Conservation (phyloP, 2,888 invertebrate genomes). For the Chydorus sphaericus region DNA sequence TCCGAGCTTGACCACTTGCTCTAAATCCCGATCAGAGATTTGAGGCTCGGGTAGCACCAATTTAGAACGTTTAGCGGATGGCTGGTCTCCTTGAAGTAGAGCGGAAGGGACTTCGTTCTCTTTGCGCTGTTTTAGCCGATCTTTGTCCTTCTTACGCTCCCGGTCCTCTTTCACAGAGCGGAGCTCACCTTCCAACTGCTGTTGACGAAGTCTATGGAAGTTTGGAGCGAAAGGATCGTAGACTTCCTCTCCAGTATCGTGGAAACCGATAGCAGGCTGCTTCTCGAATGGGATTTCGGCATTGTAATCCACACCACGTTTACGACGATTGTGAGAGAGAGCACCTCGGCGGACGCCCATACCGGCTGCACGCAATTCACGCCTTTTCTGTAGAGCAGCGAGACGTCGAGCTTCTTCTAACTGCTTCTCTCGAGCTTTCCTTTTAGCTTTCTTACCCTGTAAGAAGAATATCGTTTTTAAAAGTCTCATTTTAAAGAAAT, state of each 20-base stretch:
- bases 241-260: slow-evolving; percentile 79
- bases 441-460: slow-evolving; percentile 85
- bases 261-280: slow-evolving; percentile 79
- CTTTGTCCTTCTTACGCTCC: slow-evolving; percentile 87
- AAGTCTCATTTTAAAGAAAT: not conserved
- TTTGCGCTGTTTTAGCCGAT: slow-evolving; percentile 84
- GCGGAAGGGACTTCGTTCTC: slow-evolving; percentile 90
- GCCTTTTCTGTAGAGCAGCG: slow-evolving; percentile 91
- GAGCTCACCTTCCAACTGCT: slow-evolving; percentile 82
- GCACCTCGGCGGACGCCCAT: slow-evolving; percentile 39
- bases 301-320: slow-evolving; percentile 92
- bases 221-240: slow-evolving; percentile 80
- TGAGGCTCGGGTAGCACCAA: slow-evolving; percentile 92
- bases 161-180: slow-evolving; percentile 83
- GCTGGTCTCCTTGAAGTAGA: slow-evolving; percentile 74
- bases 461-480: not conserved
- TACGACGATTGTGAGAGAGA: slow-evolving; percentile 28
- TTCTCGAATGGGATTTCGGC: slow-evolving; percentile 96
- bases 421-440: slow-evolving; percentile 94
- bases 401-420: slow-evolving; percentile 91
- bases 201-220: slow-evolving; percentile 75
- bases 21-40: slow-evolving; percentile 79
- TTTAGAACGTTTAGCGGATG: slow-evolving; percentile 82
- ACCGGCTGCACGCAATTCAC: slow-evolving; percentile 93
- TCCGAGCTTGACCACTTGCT: slow-evolving; percentile 84